Evolutionary conservation across 2,797 vertebrate species (phyloP).

Genomic region (Microcaecilia unicolor): DNA sequence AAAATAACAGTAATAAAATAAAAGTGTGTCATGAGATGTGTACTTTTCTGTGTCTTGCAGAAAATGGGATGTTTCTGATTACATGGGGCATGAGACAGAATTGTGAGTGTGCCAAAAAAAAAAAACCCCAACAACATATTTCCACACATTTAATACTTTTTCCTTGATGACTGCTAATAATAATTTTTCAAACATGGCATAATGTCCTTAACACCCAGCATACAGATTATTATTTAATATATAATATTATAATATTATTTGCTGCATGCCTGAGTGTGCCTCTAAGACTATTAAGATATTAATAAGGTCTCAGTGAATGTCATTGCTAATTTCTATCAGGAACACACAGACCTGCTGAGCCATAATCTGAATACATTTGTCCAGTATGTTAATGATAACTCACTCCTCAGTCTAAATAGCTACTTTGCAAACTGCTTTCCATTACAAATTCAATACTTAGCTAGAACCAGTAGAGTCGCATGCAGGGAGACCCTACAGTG

Average conservation of each 20-base stretch:
- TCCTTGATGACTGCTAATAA: neutral
- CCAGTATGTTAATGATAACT: slow-evolving; percentile 35
- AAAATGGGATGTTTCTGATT: too few relatives aligned
- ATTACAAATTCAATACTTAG: slow-evolving; percentile 13
- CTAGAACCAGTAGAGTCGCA: too few relatives aligned
- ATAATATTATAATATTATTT: slow-evolving; percentile 23
- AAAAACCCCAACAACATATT: neutral
- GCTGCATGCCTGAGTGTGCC: slow-evolving; percentile 12
- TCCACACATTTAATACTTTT: neutral
- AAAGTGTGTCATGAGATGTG: too few relatives aligned
- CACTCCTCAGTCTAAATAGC: slow-evolving; percentile 33
- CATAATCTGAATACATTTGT: slow-evolving; percentile 34
- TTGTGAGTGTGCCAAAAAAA: neutral
- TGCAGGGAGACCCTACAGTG: too few relatives aligned
- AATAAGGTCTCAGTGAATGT: slow-evolving; percentile 29
- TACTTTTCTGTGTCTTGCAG: too few relatives aligned
- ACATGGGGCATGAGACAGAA: neutral
- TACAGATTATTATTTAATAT: too few relatives aligned
- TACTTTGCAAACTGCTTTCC: slow-evolving; percentile 20
- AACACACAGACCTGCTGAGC: slow-evolving; percentile 28
- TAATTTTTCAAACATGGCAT: neutral
- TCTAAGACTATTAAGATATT: slow-evolving; percentile 38
- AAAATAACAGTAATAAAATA: too few relatives aligned
- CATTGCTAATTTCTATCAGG: slow-evolving; percentile 38
- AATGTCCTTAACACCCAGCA: too few relatives aligned